A percentile compares a stretch with the other conserved stretches of the same genome.
phyloP scores from a whole-genome alignment of 2,113 vertebrate species.

The Dasyornis broadbenti region DNA sequence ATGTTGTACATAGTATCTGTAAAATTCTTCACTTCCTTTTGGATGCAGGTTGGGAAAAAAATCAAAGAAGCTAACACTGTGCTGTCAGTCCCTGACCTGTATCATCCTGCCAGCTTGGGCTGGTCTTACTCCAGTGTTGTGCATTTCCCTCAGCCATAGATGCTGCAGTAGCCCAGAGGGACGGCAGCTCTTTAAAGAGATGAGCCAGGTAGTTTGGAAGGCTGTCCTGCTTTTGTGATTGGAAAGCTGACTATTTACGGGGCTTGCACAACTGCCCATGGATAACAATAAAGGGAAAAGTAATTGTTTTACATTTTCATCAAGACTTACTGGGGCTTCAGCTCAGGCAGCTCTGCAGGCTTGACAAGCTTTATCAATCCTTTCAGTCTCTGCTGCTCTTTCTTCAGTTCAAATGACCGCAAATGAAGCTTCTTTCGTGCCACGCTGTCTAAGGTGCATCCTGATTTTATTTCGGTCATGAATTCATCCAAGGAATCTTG shows the following conservation, averaged over 20 bases:
- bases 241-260: background rate
- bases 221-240: background rate
- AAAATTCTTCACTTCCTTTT: background rate
- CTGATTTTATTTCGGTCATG: constrained; percentile 87
- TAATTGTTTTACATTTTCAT: background rate
- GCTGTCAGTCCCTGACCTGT: background rate
- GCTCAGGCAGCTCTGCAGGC: constrained; percentile 85
- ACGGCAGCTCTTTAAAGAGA: background rate
- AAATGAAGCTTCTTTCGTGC: constrained; percentile 90
- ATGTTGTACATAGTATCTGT: background rate
- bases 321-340: constrained; percentile 79
- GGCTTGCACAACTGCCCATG: background rate
- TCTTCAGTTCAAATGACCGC: constrained; percentile 83
- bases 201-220: background rate
- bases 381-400: constrained; percentile 86
- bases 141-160: background rate
- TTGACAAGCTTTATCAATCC: constrained; percentile 88
- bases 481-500: constrained; percentile 94
- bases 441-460: constrained; percentile 80
- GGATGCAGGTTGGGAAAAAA: background rate
- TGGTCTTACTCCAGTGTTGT: background rate
- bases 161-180: background rate
- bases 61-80: background rate
- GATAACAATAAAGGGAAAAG: background rate
- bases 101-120: background rate